These are phyloP conservation scores for Poecile atricapillus DNA, from an alignment of 2,113 vertebrate species.

Conservation along the genomic window DNA sequence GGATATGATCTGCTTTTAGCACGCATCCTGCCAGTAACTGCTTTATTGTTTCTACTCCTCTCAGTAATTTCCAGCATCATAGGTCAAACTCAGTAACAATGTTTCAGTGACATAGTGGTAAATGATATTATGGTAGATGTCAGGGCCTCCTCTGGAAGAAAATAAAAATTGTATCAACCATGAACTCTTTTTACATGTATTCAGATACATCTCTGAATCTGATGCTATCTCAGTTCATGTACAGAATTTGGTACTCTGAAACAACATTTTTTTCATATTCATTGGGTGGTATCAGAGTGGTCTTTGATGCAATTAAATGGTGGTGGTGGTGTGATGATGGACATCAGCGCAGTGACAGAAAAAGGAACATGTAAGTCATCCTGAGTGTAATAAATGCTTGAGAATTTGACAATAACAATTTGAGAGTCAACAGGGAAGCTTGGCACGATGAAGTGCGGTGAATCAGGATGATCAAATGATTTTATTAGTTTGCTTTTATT, in stretches of 20 bases:
- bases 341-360: conserved; percentile 29
- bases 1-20: background rate
- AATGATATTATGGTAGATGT: background rate
- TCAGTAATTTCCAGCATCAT: conserved; percentile 4
- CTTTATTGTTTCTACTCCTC: background rate
- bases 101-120: background rate
- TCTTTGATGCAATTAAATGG: background rate
- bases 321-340: conserved; percentile 31
- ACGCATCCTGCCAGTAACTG: background rate
- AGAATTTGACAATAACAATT: conserved; percentile 74
- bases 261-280: background rate
- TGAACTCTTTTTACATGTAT: background rate
- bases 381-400: conserved; percentile 60
- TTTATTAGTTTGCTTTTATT: conserved; percentile 82
- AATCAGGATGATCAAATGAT: conserved; percentile 83
- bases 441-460: conserved; percentile 63
- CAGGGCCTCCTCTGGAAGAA: background rate
- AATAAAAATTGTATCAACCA: background rate
- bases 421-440: conserved; percentile 79
- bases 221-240: background rate
- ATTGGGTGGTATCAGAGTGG: background rate
- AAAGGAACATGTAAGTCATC: conserved; percentile 36
- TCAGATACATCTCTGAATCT: background rate
- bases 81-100: background rate
- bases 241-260: background rate